A percentile compares a stretch with the other conserved stretches of the same genome.
Conservation (phyloP, 2,888 invertebrate species). For the Drosophila imparisetae region DNA sequence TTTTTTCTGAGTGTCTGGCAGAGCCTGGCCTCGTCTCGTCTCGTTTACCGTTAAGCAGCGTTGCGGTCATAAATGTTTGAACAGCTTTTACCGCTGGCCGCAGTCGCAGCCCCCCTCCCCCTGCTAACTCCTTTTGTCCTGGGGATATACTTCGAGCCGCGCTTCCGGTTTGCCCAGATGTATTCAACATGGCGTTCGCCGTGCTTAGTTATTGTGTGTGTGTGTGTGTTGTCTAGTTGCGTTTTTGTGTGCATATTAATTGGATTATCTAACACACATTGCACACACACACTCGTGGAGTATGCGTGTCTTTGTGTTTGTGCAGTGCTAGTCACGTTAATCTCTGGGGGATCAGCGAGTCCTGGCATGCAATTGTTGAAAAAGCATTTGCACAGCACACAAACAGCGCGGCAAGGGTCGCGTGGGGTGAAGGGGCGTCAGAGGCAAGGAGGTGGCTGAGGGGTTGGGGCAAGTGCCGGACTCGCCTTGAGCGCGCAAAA, state of each 20-base stretch:
- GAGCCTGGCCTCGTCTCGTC: background rate
- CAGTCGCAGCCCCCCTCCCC: conserved; percentile 9
- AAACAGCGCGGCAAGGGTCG: conserved; percentile 31
- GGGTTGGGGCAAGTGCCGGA: background rate
- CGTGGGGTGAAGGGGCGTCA: background rate
- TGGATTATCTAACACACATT: conserved; percentile 80
- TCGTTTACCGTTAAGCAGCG: conserved; percentile 33
- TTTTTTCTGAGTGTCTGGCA: conserved; percentile 39
- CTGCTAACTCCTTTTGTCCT: conserved; percentile 26
- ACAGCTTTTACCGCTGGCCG: conserved; percentile 51
- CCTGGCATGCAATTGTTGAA: conserved; percentile 75
- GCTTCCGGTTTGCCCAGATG: conserved; percentile 64
- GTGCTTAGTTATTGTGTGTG: conserved; percentile 52
- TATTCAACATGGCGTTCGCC: conserved; percentile 66
- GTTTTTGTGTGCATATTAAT: conserved; percentile 81
- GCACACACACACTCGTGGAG: conserved; percentile 19
- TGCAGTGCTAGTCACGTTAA: conserved; percentile 75
- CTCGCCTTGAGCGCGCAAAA: conserved; percentile 59
- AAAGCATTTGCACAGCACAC: conserved; percentile 74
- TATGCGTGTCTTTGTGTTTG: conserved; percentile 3
- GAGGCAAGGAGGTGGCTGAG: background rate
- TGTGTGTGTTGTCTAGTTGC: conserved; percentile 61
- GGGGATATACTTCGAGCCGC: conserved; percentile 17
- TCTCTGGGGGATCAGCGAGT: conserved; percentile 75
- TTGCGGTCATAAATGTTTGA: conserved; percentile 74